Base-by-base conservation (phyloP, 92 coral and sea anemone genomes). In the Porites rus region DNA sequence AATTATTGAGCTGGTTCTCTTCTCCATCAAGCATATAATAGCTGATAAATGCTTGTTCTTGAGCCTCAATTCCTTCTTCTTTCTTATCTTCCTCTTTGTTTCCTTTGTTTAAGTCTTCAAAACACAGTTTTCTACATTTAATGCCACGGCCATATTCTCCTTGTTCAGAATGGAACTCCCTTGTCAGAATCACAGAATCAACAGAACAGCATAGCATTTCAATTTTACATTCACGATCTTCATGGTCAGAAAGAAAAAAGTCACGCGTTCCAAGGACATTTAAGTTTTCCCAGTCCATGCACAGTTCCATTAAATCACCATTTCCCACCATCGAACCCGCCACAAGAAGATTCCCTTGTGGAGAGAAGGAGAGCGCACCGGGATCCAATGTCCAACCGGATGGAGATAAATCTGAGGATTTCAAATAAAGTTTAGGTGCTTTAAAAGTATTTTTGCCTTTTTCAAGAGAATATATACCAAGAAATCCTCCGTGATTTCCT, bases 21-120 rank as follows among this genome's bases (percentile, higher is more conserved):
- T 82, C 84, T 17, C 88, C 88, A 54, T 69, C 70, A 63, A 88
- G 75, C 69, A 76, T 7, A 54, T 82, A 88, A 59, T 88, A 72
- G 0, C 88, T 65, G 72, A 88, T 88, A 56, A 16, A 52, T 17
- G 54, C 58, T 16, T 76, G 75, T 22, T 69, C 84, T 38, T 28
- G 31, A 28, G 31, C 31, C 0, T 82, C 65, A 11, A 82, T 51
- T n/a, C 61, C 22, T 54, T 69, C 78, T 2, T 54, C 12, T 7
- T 9, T 7, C 14, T 54, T 54, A 2, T 54, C 60, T 54, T 54
- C 60, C 11, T 54, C 60, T 54, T 54, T 7, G 60, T 54, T 13
- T 54, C 14, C 60, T 54, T 13, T 0, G 10, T 54, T 13, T 28
- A 28, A 28, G 14, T 54, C 60, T 28, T 88, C 78, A 60, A 75